Conservation (phyloP, 2,888 invertebrate genomes). For the Agrochola lychnidis region DNA sequence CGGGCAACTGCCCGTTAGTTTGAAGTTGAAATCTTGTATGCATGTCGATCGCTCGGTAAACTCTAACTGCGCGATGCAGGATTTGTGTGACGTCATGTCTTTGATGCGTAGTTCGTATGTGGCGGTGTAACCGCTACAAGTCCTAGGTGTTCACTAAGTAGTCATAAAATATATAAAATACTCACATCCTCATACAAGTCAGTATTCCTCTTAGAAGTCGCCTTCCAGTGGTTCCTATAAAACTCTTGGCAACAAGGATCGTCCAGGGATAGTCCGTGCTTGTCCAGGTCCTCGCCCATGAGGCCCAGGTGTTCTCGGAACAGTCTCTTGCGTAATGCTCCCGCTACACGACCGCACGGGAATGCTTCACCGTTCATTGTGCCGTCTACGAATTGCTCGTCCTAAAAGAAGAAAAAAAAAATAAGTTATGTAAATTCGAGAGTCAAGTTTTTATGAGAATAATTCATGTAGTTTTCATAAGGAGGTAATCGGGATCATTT, state of each 20-base stretch:
- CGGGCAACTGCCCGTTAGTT: too few relatives aligned
- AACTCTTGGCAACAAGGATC: constrained; percentile 96
- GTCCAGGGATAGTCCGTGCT: constrained; percentile 91
- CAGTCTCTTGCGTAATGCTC: constrained; percentile 95
- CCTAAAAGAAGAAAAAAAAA: constrained; percentile 86
- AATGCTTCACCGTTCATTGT: constrained; percentile 95
- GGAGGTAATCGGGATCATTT: background rate
- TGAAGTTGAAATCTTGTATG: too few relatives aligned
- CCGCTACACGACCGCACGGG: constrained; percentile 96
- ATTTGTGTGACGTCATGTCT: too few relatives aligned
- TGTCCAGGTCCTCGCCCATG: constrained; percentile 85
- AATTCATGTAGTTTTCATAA: background rate
- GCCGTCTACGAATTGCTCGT: constrained; percentile 95
- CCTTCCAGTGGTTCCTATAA: constrained; percentile 96
- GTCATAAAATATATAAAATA: constrained; percentile 25
- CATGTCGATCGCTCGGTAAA: too few relatives aligned
- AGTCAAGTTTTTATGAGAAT: background rate
- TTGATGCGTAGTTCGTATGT: too few relatives aligned
- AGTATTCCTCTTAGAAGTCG: constrained; percentile 95
- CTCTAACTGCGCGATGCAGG: too few relatives aligned
- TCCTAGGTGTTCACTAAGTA: background rate
- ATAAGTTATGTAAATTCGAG: background rate
- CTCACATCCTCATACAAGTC: constrained; percentile 95
- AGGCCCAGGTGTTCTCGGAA: constrained; percentile 98
- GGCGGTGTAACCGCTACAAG: too few relatives aligned